A percentile compares a stretch with the other conserved stretches of the same genome.
Conservation (phyloP, 1,140 invertebrate species). For the Cheumatopsyche charites region DNA sequence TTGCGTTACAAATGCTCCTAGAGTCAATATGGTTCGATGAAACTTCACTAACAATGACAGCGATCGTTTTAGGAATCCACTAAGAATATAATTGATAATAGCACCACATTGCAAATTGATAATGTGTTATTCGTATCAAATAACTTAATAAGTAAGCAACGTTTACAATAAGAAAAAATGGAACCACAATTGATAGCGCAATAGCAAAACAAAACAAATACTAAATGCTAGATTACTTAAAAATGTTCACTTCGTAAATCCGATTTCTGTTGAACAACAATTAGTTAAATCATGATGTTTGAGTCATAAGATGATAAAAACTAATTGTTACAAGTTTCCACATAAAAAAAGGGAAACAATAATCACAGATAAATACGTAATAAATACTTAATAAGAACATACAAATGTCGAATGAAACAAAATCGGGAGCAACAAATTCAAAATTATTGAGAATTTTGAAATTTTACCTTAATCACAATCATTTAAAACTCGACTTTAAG, state of each 20-base stretch:
- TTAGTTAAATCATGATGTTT: neutral
- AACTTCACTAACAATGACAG: too few species aligned
- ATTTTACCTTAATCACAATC: too few species aligned
- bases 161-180: neutral
- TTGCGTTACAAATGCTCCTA: too few species aligned
- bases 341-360: neutral
- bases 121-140: conserved; percentile 1
- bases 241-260: neutral
- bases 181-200: neutral
- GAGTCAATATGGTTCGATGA: too few species aligned
- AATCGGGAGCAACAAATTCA: too few species aligned
- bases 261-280: neutral
- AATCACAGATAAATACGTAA: conserved; percentile 19
- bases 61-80: too few species aligned
- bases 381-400: conserved; percentile 1
- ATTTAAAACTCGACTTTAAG: neutral
- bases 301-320: neutral
- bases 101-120: conserved; percentile 16
- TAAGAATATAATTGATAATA: neutral
- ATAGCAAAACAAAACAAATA: neutral
- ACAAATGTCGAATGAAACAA: too few species aligned
- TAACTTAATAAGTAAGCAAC: conserved; percentile 18
- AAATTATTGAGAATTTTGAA: neutral
- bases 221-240: neutral
- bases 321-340: too few species aligned